phyloP scores from a whole-genome alignment of 2,888 invertebrate species.

The Lepidocyrtinus sp. region DNA sequence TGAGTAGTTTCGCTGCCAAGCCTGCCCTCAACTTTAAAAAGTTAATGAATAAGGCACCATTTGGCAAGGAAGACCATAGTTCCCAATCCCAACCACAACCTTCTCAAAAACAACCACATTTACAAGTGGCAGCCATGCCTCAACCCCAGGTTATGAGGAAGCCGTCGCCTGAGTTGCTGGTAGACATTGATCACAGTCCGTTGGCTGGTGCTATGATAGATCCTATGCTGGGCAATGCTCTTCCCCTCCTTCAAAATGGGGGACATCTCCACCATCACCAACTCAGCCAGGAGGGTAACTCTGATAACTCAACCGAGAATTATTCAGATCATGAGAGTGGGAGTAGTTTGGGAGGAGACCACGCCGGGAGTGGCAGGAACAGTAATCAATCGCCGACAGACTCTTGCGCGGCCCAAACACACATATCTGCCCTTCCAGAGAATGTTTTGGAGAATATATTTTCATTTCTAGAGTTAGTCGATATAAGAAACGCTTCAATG shows the following conservation, averaged over 20 bases:
- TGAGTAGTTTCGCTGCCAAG: constrained; percentile 28
- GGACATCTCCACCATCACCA: constrained; percentile 30
- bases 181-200: constrained; percentile 14
- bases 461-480: constrained; percentile 89
- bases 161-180: neutral
- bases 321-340: constrained; percentile 53
- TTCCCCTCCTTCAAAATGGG: constrained; percentile 33
- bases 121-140: neutral
- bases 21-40: constrained; percentile 45
- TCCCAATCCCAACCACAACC: constrained; percentile 24
- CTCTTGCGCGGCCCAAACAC: constrained; percentile 46
- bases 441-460: constrained; percentile 91
- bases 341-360: constrained; percentile 33
- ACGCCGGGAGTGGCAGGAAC: constrained; percentile 48
- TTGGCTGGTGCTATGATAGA: neutral
- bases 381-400: constrained; percentile 58
- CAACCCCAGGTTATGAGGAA: neutral
- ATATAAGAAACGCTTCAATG: constrained; percentile 87
- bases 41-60: constrained; percentile 28
- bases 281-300: no score
- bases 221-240: constrained; percentile 28
- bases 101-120: constrained; percentile 1
- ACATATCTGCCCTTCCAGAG: constrained; percentile 77
- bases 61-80: constrained; percentile 47
- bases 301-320: constrained; percentile 43